Conservation (phyloP, 2,113 vertebrate species). For the Lepus timidus region DNA sequence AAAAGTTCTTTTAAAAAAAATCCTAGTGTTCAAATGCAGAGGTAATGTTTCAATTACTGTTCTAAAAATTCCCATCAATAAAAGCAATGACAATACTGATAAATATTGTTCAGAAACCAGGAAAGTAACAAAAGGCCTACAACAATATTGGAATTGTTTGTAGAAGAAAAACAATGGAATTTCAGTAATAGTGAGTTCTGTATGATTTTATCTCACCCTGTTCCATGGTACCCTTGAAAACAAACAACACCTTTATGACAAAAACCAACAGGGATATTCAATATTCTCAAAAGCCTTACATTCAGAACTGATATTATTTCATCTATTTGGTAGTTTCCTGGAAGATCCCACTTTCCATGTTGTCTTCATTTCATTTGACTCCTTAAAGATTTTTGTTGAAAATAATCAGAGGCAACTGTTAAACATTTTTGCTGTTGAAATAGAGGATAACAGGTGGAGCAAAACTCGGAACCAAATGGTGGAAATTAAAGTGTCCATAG, state of each 20-base stretch:
- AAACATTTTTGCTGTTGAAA: neutral
- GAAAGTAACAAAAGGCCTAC: conserved; percentile 2
- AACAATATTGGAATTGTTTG: neutral
- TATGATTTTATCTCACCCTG: neutral
- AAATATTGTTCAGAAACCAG: conserved; percentile 13
- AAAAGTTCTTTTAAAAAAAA: neutral
- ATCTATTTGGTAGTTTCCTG: neutral
- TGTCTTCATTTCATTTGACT: neutral
- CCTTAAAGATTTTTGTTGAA: neutral
- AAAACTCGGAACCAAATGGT: no score
- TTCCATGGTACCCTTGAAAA: neutral
- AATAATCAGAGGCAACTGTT: neutral
- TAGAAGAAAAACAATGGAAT: neutral
- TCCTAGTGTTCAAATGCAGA: no score
- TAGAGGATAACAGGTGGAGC: neutral
- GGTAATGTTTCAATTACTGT: no score
- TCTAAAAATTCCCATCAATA: neutral
- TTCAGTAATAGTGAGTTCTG: neutral
- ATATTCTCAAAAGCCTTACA: neutral
- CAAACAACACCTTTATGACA: neutral
- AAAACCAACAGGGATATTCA: neutral
- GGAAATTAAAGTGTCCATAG: neutral
- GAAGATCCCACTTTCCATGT: neutral
- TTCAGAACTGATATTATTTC: neutral
- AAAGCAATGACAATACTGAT: neutral